phyloP scores from a whole-genome alignment of 1,140 invertebrate genomes.

The Drosophila nasuta region DNA sequence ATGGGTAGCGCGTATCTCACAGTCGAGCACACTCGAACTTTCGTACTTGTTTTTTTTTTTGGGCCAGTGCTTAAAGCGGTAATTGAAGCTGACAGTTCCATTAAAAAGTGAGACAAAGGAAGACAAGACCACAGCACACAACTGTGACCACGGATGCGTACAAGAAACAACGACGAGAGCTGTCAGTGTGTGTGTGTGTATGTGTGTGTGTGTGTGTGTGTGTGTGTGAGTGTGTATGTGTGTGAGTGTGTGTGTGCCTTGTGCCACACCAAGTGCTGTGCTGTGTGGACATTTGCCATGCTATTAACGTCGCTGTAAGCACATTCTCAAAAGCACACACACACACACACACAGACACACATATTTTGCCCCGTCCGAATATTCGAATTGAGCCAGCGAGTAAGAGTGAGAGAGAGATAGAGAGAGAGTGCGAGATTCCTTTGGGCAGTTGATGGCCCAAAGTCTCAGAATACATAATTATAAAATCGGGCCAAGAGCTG shows the following conservation, averaged over 20 bases:
- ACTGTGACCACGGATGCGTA: neutral
- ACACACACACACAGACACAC: neutral
- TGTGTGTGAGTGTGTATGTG: no score
- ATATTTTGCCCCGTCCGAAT: slow-evolving; percentile 19
- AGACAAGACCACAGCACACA: neutral
- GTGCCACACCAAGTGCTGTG: slow-evolving; percentile 5
- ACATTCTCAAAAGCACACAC: slow-evolving; percentile 50
- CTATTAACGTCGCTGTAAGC: slow-evolving; percentile 67
- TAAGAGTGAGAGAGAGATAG: no score
- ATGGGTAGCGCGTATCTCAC: no score
- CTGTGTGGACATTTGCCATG: slow-evolving; percentile 64
- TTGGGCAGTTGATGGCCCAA: slow-evolving; percentile 13
- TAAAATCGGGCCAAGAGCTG: slow-evolving; percentile 44
- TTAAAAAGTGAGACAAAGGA: neutral
- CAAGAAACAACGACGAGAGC: neutral
- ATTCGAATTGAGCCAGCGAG: neutral
- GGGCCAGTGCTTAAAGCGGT: neutral
- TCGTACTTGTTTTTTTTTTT: no score
- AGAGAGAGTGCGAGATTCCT: neutral
- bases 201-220: no score
- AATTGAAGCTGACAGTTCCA: slow-evolving; percentile 4
- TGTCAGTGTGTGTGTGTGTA: neutral
- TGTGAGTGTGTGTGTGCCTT: neutral
- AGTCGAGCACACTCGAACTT: no score
- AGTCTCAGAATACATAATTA: slow-evolving; percentile 58